Base-by-base conservation (phyloP, 2,888 invertebrate species). In the Imbricaverruca yamaguchii region DNA sequence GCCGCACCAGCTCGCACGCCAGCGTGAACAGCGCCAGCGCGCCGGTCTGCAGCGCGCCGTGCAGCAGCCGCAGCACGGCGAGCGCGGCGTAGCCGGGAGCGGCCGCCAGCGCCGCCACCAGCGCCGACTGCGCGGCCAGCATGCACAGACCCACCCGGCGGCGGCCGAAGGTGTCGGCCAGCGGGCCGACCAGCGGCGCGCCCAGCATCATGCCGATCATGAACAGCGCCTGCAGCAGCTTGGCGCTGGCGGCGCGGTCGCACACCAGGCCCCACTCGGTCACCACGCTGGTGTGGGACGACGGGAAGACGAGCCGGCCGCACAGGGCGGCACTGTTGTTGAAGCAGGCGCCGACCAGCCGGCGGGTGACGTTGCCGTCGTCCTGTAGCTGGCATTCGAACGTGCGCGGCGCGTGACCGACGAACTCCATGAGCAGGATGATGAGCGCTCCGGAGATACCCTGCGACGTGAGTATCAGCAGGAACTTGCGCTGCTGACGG, bases 251-350 rank as follows among this genome's bases (percentile, higher is more conserved):
- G 0, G 74, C 55, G 18, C 74, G 74, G 9, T 74, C 74, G 21
- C 74, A 74, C 21, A 74, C 74, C 74, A 74, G 74, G 9, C 12
- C 23, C 74, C 74, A 74, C 69, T 69, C 39, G 39, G 39, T 39
- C 39, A 39, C 39, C 39, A 39, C 39, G 39, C 59, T 59, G 59
- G 59, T 59, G 59, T 11, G 15, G 59, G 59, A 15, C 12, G 12
- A 59, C 11, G 59, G 59, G 59, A 11, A 59, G 59, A 59, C 59
- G 15, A 15, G 59, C 15, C 59, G 15, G 59, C 12, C 12, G 59
- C 59, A 59, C 59, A 59, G 59, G 59, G 59, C 59, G 15, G 59
- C 59, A 7, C 59, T 39, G 39, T 39, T 39, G 39, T 39, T 39
- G 39, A 39, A 39, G 39, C 39, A 39, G 39, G 39, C 39, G 39